phyloP scores from a whole-genome alignment of 2,888 invertebrate genomes.

The Gibbula magus region DNA sequence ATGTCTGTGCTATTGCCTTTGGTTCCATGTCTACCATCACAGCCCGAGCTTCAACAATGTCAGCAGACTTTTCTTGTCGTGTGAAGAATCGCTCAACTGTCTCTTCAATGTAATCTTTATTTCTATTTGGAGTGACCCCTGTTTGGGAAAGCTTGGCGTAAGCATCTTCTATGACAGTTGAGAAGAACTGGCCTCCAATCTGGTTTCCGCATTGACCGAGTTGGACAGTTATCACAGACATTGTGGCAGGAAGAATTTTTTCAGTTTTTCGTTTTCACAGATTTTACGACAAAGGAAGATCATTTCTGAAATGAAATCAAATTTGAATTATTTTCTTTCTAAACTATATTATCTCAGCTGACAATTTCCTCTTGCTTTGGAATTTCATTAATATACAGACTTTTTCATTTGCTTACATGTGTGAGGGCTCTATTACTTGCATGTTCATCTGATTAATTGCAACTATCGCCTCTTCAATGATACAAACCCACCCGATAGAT shows the following conservation, averaged over 20 bases:
- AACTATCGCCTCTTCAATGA: too few relatives aligned
- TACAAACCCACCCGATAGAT: too few relatives aligned
- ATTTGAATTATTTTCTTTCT: too few relatives aligned
- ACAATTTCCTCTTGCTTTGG: too few relatives aligned
- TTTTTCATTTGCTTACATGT: too few relatives aligned
- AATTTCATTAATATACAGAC: too few relatives aligned
- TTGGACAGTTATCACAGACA: constrained; percentile 74
- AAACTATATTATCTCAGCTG: too few relatives aligned
- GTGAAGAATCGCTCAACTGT: constrained; percentile 64
- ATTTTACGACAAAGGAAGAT: too few relatives aligned
- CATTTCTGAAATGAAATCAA: too few relatives aligned
- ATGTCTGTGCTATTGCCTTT: constrained; percentile 69
- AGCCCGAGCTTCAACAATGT: constrained; percentile 63
- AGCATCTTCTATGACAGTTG: constrained; percentile 65
- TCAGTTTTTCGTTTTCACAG: too few relatives aligned
- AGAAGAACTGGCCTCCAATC: constrained; percentile 72
- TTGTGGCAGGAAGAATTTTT: constrained; percentile 31
- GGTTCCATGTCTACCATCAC: constrained; percentile 76
- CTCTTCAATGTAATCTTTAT: constrained; percentile 59
- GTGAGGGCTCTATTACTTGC: too few relatives aligned
- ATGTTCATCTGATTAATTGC: too few relatives aligned
- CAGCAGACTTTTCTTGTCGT: constrained; percentile 31
- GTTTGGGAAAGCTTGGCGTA: constrained; percentile 48
- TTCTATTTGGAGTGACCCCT: constrained; percentile 49
- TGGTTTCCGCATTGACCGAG: constrained; percentile 77